Base-by-base conservation (phyloP, 2,797 vertebrate species). In the Pangasius sanitwongsei region DNA sequence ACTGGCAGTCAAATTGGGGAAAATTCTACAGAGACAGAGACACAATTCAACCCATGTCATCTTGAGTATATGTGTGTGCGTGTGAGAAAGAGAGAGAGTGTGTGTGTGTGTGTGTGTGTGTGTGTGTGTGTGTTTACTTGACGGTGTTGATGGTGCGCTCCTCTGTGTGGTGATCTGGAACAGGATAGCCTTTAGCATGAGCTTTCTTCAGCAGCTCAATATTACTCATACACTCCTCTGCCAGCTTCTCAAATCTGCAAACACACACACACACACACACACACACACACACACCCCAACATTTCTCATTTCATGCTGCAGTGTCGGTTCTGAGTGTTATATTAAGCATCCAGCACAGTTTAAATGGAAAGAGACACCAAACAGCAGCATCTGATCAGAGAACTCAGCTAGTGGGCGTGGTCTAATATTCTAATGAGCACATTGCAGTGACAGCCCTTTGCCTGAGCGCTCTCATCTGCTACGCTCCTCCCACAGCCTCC, bases 61-160 rank as follows among this genome's bases (percentile, higher is more conserved):
- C 31, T 2, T n/a, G 2, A n/a, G 28, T 16, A 0, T 78, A 9
- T 78, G n/a, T 3, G 3, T 31, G 77, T 3, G 25, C 50, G 48
- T 77, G 75, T 69, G 50, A n/a, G 37, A n/a, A 2, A 37, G 37
- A 0, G 41, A 41, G 4, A 41, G 41, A 0, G 44, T 0, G 84
- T 12, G 13, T 55, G 63, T n/a, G 48, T 23, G 50, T 57, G 20
- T 84, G 87, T 61, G 85, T 13, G 81, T 96, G 96, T 96, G 93
- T 91, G 97, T 65, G 44, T 78, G 55, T 55, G 87, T 83, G 44
- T 6, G 8, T 55, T 94, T 90, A 98, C 98, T 97, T 98, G 93
- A 97, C 87, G 37, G 95, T 57, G 80, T 93, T 97, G 92, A 98
- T 93, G 31, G 97, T 99, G 89, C 98, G 95, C 93, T 98, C 97